Percentiles rank a stretch among this genome's conserved stretches.
phyloP scores from a whole-genome alignment of 2,113 vertebrate genomes.

The Cephalopholis sonnerati region DNA sequence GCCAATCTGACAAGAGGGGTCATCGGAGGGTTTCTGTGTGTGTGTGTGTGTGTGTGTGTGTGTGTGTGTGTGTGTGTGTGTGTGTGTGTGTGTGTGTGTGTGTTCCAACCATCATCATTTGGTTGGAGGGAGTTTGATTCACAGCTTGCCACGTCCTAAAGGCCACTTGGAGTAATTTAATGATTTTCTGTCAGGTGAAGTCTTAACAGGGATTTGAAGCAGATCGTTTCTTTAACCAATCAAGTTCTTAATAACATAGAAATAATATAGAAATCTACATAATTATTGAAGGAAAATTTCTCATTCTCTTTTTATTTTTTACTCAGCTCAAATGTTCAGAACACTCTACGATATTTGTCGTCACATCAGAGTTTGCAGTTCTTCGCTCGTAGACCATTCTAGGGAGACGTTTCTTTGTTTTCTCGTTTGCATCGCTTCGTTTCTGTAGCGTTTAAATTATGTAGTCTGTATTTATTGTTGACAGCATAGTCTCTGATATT shows the following conservation, averaged over 20 bases:
- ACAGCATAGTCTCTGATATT: conserved; percentile 38
- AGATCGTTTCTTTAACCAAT: not conserved
- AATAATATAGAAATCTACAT: not conserved
- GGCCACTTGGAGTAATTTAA: not conserved
- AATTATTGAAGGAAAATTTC: not conserved
- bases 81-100: no score
- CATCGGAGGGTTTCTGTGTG: not conserved
- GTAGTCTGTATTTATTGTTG: conserved; percentile 63
- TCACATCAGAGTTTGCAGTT: no score
- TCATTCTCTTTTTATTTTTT: not conserved
- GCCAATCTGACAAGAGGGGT: conserved; percentile 16
- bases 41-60: conserved; percentile 2
- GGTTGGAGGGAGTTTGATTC: not conserved
- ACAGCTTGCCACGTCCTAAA: conserved; percentile 9
- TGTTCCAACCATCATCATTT: no score
- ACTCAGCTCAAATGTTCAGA: no score
- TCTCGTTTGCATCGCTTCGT: conserved; percentile 11
- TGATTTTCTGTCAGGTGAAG: conserved; percentile 28
- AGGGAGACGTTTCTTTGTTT: not conserved
- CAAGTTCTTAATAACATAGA: not conserved
- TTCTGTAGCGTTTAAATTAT: conserved; percentile 42
- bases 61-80: not conserved
- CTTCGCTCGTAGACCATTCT: not conserved
- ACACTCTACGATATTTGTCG: not conserved
- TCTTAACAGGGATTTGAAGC: conserved; percentile 14